Percentiles rank a stretch among this genome's conserved stretches.
Evolutionary conservation across 2,888 invertebrate genomes (phyloP).

Genomic region (Panopea generosa): DNA sequence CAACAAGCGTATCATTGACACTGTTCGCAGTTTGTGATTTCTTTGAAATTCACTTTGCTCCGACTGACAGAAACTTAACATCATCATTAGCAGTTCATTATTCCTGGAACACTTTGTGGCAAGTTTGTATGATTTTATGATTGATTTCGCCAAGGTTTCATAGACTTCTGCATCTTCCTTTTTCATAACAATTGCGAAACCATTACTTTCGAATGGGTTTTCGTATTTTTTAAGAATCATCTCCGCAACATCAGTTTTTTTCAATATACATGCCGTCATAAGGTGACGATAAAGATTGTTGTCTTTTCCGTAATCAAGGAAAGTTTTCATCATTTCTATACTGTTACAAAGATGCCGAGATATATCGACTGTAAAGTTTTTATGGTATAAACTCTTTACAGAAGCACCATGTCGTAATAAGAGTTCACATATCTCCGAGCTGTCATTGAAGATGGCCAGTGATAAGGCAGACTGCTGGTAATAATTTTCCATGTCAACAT

Average conservation of each 20-base stretch:
- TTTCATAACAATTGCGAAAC: slow-evolving; percentile 33
- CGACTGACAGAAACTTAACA: slow-evolving; percentile 30
- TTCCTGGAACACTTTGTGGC: slow-evolving; percentile 37
- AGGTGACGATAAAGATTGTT: slow-evolving; percentile 32
- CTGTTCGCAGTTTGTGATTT: slow-evolving; percentile 30
- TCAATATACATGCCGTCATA: slow-evolving; percentile 34
- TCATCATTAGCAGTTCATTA: slow-evolving; percentile 39
- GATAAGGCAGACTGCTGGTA: slow-evolving; percentile 31
- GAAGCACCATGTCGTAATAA: slow-evolving; percentile 32
- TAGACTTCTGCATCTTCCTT: slow-evolving; percentile 25
- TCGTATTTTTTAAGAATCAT: slow-evolving; percentile 21
- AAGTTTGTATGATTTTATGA: slow-evolving; percentile 23
- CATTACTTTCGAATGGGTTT: slow-evolving; percentile 37
- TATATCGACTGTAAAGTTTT: slow-evolving; percentile 21
- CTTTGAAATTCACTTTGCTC: slow-evolving; percentile 11
- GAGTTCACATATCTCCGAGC: slow-evolving; percentile 17
- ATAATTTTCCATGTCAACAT: slow-evolving; percentile 38
- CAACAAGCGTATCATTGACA: slow-evolving; percentile 19
- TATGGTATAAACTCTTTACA: slow-evolving; percentile 22
- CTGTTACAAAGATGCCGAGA: slow-evolving; percentile 17
- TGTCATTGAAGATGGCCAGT: slow-evolving; percentile 21
- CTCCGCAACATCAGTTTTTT: slow-evolving; percentile 32
- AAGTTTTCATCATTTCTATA: slow-evolving; percentile 24
- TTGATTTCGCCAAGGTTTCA: slow-evolving; percentile 23
- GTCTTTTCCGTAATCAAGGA: slow-evolving; percentile 9